phyloP scores from a whole-genome alignment of 2,888 invertebrate species.

The Drosophila colorata region DNA sequence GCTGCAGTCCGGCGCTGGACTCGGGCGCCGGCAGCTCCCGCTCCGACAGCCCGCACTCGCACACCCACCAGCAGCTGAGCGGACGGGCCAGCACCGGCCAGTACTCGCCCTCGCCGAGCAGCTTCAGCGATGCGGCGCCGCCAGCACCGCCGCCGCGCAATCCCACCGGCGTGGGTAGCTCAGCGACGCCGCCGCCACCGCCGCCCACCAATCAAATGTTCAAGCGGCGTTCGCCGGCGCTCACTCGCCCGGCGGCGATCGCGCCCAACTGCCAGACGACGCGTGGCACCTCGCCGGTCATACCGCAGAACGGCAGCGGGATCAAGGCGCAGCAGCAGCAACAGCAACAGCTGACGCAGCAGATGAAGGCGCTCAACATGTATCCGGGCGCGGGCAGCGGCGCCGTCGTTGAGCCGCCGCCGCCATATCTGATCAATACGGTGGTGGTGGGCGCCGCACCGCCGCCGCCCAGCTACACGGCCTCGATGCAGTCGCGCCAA shows the following conservation, averaged over 20 bases:
- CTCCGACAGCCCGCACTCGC: constrained; percentile 94
- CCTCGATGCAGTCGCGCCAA: constrained; percentile 94
- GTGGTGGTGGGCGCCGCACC: constrained; percentile 77
- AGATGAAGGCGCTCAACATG: constrained; percentile 93
- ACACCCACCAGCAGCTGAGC: constrained; percentile 89
- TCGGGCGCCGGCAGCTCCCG: constrained; percentile 95
- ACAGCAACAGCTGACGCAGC: constrained; percentile 94
- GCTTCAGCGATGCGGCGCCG: constrained; percentile 88
- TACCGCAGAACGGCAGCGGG: constrained; percentile 85
- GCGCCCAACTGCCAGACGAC: constrained; percentile 90
- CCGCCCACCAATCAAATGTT: constrained; percentile 90
- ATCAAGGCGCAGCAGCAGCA: constrained; percentile 94
- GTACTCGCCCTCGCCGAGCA: constrained; percentile 87
- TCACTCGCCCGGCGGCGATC: constrained; percentile 87
- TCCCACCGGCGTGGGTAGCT: constrained; percentile 87
- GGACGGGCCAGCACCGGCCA: constrained; percentile 85
- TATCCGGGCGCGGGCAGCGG: constrained; percentile 88
- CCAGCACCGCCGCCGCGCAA: constrained; percentile 90
- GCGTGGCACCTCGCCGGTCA: constrained; percentile 86
- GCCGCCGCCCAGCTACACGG: constrained; percentile 92
- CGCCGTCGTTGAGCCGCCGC: constrained; percentile 90
- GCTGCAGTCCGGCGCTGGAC: constrained; percentile 94
- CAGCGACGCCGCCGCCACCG: constrained; percentile 87
- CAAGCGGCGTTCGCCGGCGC: constrained; percentile 91
- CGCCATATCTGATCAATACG: constrained; percentile 88